Evolutionary conservation across 1,140 invertebrate genomes (phyloP).

Genomic region (Bombus superbus): DNA sequence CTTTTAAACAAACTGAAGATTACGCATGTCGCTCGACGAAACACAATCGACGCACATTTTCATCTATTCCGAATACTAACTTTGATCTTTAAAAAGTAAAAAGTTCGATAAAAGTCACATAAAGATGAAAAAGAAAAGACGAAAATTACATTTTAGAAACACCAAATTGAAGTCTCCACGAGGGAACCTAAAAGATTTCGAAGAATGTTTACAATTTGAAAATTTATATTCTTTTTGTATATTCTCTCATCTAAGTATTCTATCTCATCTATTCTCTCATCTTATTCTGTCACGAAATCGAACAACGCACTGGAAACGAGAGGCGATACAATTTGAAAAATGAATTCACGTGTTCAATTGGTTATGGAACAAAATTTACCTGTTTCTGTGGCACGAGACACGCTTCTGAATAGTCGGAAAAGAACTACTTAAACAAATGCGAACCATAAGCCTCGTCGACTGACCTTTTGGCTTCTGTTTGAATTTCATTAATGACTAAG

Average conservation of each 20-base stretch:
- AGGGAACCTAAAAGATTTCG: not conserved
- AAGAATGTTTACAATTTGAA: not conserved
- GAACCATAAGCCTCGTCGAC: slow-evolving; percentile 48
- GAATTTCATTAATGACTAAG: slow-evolving; percentile 71
- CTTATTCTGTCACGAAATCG: too few species aligned
- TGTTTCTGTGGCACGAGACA: slow-evolving; percentile 36
- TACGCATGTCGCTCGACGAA: not conserved
- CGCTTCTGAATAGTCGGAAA: slow-evolving; percentile 34
- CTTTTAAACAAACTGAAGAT: not conserved
- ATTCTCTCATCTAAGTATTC: too few species aligned
- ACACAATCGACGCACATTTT: not conserved
- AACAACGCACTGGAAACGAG: not conserved
- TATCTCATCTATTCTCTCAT: too few species aligned
- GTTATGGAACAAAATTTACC: not conserved
- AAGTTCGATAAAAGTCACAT: not conserved
- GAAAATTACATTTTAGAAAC: not conserved
- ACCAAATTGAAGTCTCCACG: not conserved
- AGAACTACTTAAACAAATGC: slow-evolving; percentile 26
- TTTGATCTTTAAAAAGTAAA: not conserved
- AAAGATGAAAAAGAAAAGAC: not conserved
- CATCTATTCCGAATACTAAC: not conserved
- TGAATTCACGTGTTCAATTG: not conserved
- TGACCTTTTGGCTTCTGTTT: slow-evolving; percentile 66
- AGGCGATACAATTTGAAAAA: not conserved
- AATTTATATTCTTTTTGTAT: not conserved